These are phyloP conservation scores for Patagioenas fasciata DNA, from an alignment of 2,113 vertebrate species.

Conservation along the genomic window DNA sequence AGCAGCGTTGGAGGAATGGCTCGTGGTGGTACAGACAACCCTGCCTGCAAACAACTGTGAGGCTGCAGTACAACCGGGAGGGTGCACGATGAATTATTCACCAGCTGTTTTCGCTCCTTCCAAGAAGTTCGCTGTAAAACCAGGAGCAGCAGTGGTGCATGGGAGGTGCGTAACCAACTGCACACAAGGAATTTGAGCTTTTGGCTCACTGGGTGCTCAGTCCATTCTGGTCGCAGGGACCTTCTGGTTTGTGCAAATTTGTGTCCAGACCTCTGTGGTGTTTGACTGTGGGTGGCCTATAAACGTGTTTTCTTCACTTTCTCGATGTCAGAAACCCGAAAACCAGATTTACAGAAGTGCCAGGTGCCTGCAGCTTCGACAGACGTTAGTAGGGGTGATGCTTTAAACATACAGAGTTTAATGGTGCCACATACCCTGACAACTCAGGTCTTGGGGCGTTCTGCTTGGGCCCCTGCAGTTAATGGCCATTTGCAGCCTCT, in stretches of 20 bases:
- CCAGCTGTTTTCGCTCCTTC: conserved; percentile 20
- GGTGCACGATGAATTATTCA: conserved; percentile 44
- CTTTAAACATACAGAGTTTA: background rate
- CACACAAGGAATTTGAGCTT: background rate
- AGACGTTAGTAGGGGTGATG: background rate
- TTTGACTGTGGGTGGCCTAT: background rate
- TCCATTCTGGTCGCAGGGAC: fast-evolving
- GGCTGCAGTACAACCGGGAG: background rate
- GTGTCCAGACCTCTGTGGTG: background rate
- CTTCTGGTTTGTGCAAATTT: background rate
- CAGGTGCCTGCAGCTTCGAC: background rate
- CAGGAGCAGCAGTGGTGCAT: background rate
- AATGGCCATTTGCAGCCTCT: background rate
- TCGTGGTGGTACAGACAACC: conserved; percentile 45
- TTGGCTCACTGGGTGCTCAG: background rate
- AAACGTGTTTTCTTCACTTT: background rate
- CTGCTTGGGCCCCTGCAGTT: background rate
- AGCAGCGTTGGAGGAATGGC: background rate
- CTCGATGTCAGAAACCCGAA: background rate
- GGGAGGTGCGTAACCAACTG: background rate
- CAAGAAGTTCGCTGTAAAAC: background rate
- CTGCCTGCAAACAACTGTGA: background rate
- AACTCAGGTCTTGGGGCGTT: background rate
- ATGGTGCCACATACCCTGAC: fast-evolving
- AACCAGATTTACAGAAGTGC: background rate